Evolutionary conservation across 1,140 invertebrate genomes (phyloP), one percentile per base, ranked within the genome.

Genomic region (Grapholita molesta): DNA sequence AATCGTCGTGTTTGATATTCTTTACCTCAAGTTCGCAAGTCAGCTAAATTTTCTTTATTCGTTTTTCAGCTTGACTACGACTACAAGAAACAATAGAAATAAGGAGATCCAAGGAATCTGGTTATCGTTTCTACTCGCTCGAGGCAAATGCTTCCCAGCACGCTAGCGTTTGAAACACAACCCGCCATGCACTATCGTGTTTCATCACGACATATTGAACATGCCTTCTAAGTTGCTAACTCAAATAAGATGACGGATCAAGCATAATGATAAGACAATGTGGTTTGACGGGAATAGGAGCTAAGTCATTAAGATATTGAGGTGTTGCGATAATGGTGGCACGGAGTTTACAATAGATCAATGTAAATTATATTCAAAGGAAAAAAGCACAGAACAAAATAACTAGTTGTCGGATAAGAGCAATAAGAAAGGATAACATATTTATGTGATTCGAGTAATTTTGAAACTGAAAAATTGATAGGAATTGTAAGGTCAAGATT

Each of bases 121-220:
- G n/a, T n/a, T n/a, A n/a, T n/a, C n/a, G n/a, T n/a, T n/a, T n/a
- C n/a, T n/a, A n/a, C n/a, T n/a, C 1, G 12, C 11, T 12, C 15
- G 42, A 48, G 18, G 42, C 18, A 9, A 48, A 48, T n/a, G 6
- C 42, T 9, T 21, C 12, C 2, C 42, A 15, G 42, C 7, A 15
- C 8, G 15, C 12, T 11, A 48, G 42, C 42, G 42, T 8, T 61
- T n/a, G 55, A 25, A 28, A 28, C 1, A 52, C 4, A 1, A 4
- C 12, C 68, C 66, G 64, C 12, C 64, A 69, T 57, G 70, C 67
- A 64, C 75, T 85, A 88, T 89, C 83, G 64, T 70, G 70, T 90
- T 87, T 83, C 87, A 79, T 78, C 76, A 74, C 79, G 75, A 89
- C 79, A 84, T 76, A 86, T 71, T 84, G 78, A 80, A 84, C 84